Percentiles rank a stretch among this genome's conserved stretches.
These are phyloP conservation scores for Cettia cetti DNA, from an alignment of 2,113 vertebrate species.

Conservation along the genomic window DNA sequence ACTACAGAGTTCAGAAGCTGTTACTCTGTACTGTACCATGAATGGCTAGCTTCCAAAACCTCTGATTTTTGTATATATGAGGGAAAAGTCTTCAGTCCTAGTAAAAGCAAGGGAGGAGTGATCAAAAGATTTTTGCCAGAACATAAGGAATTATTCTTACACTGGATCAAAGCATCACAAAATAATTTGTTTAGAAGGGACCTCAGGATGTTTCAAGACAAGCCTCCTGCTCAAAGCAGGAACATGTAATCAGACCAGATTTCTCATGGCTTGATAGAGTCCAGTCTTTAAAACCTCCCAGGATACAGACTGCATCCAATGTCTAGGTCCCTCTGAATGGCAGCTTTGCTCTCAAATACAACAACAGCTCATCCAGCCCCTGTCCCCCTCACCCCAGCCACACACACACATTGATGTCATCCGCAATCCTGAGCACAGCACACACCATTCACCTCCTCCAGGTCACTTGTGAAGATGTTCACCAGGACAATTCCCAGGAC, in stretches of 20 bases:
- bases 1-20: not conserved
- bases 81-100: not conserved
- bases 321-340: not conserved
- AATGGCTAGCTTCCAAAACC: not conserved
- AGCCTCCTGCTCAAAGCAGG: not conserved
- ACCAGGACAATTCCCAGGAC: not conserved
- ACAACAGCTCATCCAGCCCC: not conserved
- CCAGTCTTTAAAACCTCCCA: not conserved
- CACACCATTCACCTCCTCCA: not conserved
- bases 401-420: not conserved
- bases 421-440: not conserved
- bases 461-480: not conserved
- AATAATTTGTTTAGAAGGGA: not conserved
- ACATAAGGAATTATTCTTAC: not conserved
- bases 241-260: not conserved
- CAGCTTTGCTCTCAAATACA: not conserved
- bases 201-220: not conserved
- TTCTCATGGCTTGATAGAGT: not conserved
- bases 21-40: not conserved
- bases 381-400: fast-evolving
- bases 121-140: not conserved
- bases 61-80: not conserved
- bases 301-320: not conserved
- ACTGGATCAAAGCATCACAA: not conserved
- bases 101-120: not conserved